Conservation (phyloP, 1,140 invertebrate genomes). For the Trialeurodes vaporariorum region DNA sequence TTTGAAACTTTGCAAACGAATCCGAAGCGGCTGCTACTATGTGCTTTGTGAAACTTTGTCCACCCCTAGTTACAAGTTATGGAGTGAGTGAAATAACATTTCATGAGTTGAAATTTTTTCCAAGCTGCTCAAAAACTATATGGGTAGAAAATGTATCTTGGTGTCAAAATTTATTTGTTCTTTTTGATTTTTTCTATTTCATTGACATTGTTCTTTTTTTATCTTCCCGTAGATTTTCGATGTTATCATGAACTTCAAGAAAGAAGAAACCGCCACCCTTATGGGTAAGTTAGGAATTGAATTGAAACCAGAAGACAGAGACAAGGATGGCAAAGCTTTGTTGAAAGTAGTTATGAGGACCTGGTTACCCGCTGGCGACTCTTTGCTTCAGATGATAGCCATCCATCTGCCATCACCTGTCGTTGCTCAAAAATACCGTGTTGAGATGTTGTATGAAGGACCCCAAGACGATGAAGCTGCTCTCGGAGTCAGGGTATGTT, state of each 20-base stretch:
- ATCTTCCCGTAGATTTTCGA: constrained; percentile 62
- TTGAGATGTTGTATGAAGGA: constrained; percentile 98
- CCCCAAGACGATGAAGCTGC: constrained; percentile 95
- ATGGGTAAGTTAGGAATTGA: constrained; percentile 84
- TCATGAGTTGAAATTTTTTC: no score
- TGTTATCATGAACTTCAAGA: constrained; percentile 95
- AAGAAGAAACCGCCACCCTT: constrained; percentile 81
- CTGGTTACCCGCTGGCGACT: constrained; percentile 98
- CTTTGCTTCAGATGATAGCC: constrained; percentile 99
- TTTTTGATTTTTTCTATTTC: constrained; percentile 4
- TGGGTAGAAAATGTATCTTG: neutral
- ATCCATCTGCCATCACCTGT: constrained; percentile 98
- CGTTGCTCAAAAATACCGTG: constrained; percentile 96
- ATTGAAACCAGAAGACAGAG: constrained; percentile 87
- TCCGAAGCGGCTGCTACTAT: no score
- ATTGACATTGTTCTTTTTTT: constrained; percentile 2
- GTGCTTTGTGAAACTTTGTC: no score
- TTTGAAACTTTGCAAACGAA: no score
- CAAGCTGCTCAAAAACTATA: constrained; percentile 10
- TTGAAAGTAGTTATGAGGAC: constrained; percentile 95
- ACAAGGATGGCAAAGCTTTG: constrained; percentile 86
- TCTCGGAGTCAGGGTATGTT: constrained; percentile 63
- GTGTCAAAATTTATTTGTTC: neutral
- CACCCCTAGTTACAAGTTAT: no score
- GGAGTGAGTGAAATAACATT: no score